Conservation (phyloP, 2,888 invertebrate species). For the Noctua janthe region DNA sequence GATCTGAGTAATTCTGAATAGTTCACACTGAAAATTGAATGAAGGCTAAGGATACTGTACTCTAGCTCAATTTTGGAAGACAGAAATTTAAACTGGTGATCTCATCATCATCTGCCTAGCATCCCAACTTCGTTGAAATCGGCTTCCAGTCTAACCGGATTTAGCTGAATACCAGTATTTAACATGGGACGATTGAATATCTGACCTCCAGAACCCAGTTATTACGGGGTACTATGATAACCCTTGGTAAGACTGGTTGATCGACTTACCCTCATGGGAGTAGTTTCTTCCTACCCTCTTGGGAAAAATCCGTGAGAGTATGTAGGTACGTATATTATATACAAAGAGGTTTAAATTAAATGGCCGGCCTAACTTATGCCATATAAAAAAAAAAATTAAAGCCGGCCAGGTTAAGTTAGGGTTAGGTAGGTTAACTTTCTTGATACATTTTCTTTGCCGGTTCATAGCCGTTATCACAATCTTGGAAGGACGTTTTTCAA, state of each 20-base stretch:
- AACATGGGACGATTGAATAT: not conserved
- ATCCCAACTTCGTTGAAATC: not conserved
- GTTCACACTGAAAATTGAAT: not conserved
- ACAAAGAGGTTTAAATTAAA: too few relatives aligned
- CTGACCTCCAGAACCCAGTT: not conserved
- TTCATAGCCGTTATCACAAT: not conserved
- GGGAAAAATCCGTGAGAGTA: too few relatives aligned
- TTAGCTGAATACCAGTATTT: not conserved
- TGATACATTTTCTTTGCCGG: not conserved
- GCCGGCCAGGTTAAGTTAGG: too few relatives aligned
- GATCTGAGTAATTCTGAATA: not conserved
- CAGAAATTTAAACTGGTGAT: not conserved
- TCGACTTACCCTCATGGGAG: too few relatives aligned
- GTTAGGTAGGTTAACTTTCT: not conserved
- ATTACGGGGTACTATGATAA: not conserved
- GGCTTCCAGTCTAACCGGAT: not conserved
- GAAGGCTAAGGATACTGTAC: not conserved
- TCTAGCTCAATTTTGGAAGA: not conserved
- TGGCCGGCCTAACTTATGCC: too few relatives aligned
- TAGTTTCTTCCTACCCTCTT: too few relatives aligned
- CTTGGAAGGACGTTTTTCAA: conserved; percentile 22
- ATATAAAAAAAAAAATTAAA: too few relatives aligned
- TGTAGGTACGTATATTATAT: too few relatives aligned
- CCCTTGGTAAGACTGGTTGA: too few relatives aligned
- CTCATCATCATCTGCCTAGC: not conserved